Evolutionary conservation across 2,888 invertebrate species (phyloP).

Genomic region (Plagodis pulveraria): DNA sequence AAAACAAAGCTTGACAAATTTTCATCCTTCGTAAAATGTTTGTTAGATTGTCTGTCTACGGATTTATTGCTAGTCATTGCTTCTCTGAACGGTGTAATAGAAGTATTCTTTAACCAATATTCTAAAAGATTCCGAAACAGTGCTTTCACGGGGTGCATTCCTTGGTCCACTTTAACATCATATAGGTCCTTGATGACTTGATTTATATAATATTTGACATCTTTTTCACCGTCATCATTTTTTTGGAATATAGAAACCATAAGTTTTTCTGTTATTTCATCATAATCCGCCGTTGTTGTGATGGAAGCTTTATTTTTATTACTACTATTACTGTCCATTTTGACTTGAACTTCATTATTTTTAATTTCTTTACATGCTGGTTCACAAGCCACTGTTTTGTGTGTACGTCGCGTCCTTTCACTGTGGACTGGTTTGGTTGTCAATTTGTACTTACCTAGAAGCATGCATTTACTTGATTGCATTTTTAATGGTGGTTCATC

Average conservation of each 20-base stretch:
- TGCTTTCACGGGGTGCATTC: slow-evolving; percentile 59
- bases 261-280: slow-evolving; percentile 62
- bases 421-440: slow-evolving; percentile 33
- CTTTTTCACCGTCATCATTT: slow-evolving; percentile 33
- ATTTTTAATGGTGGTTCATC: slow-evolving; percentile 60
- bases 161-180: slow-evolving; percentile 47
- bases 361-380: slow-evolving; percentile 30
- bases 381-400: slow-evolving; percentile 35
- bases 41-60: slow-evolving; percentile 56
- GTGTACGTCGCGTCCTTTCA: slow-evolving; percentile 15
- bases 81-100: slow-evolving; percentile 45
- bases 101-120: slow-evolving; percentile 67
- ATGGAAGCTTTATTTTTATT: slow-evolving; percentile 43
- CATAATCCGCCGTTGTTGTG: slow-evolving; percentile 56
- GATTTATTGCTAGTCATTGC: slow-evolving; percentile 52
- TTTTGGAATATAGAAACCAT: slow-evolving; percentile 56
- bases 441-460: slow-evolving; percentile 54
- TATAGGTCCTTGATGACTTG: slow-evolving; percentile 65
- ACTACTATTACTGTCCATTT: slow-evolving; percentile 33
- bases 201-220: slow-evolving; percentile 54
- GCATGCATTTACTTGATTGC: slow-evolving; percentile 59
- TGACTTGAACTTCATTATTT: slow-evolving; percentile 45
- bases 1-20: slow-evolving; percentile 55
- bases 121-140: slow-evolving; percentile 66
- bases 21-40: slow-evolving; percentile 59